Conservation (phyloP, 2,888 invertebrate genomes). For the Diaperis boleti region DNA sequence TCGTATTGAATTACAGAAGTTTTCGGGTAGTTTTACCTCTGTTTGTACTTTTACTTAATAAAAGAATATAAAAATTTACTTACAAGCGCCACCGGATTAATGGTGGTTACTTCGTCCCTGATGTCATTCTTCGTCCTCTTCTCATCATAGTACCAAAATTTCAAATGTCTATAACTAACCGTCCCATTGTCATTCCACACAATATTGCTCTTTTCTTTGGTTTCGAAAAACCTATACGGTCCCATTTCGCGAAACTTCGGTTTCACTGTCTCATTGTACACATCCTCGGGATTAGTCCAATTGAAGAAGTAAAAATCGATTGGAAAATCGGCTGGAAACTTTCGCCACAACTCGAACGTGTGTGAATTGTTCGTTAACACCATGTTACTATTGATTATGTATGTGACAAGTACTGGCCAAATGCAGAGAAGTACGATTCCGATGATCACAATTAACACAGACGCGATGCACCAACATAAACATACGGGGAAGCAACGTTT, state of each 20-base stretch:
- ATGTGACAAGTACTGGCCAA: slow-evolving; percentile 36
- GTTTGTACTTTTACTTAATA: no score
- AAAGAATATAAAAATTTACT: slow-evolving; percentile 60
- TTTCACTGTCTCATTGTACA: slow-evolving; percentile 70
- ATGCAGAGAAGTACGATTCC: slow-evolving; percentile 43
- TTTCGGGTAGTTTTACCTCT: no score
- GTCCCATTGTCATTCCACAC: slow-evolving; percentile 79
- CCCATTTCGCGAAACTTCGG: slow-evolving; percentile 71
- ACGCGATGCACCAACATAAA: slow-evolving; percentile 5
- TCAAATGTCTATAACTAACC: slow-evolving; percentile 76
- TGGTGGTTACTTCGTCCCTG: slow-evolving; percentile 70
- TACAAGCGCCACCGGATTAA: slow-evolving; percentile 85
- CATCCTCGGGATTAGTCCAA: slow-evolving; percentile 82
- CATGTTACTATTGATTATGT: slow-evolving; percentile 49
- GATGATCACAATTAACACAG: slow-evolving; percentile 12
- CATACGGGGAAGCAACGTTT: slow-evolving; percentile 1
- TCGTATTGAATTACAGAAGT: no score
- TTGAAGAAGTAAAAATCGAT: slow-evolving; percentile 81
- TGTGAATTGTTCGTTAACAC: slow-evolving; percentile 72
- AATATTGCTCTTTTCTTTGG: slow-evolving; percentile 79
- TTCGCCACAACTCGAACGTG: slow-evolving; percentile 78
- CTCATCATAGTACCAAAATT: slow-evolving; percentile 78
- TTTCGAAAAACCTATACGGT: slow-evolving; percentile 76
- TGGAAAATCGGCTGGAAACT: slow-evolving; percentile 73
- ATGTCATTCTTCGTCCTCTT: slow-evolving; percentile 77